Percentiles rank a stretch among this genome's conserved stretches.
These are phyloP conservation scores for Hydrophis major DNA, from an alignment of 2,797 vertebrate species.

Conservation along the genomic window DNA sequence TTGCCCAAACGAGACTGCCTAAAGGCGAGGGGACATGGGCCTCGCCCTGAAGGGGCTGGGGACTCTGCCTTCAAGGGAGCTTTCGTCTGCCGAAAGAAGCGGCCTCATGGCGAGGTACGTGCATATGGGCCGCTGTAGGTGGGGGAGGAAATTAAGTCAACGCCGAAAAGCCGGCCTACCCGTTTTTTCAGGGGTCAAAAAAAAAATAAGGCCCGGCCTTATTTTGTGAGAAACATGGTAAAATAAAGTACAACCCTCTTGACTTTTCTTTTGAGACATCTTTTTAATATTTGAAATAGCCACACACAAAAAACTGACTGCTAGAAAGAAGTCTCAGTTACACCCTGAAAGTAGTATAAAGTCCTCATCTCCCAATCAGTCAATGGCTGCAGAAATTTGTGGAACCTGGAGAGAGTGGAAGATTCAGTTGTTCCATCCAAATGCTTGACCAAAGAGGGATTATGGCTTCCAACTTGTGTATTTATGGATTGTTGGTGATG, in stretches of 20 bases:
- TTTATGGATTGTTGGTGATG: background rate
- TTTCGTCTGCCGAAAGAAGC: too few species aligned
- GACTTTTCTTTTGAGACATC: background rate
- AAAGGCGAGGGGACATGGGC: too few species aligned
- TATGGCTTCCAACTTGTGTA: background rate
- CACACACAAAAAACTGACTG: background rate
- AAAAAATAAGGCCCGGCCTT: too few species aligned
- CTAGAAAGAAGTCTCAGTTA: background rate
- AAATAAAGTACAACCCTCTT: background rate
- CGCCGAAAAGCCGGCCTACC: too few species aligned
- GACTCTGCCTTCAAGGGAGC: too few species aligned
- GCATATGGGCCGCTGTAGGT: too few species aligned
- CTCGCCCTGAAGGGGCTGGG: too few species aligned
- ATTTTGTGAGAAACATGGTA: too few species aligned
- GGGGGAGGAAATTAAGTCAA: too few species aligned
- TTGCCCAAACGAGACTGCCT: too few species aligned
- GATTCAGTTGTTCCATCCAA: background rate
- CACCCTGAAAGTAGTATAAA: background rate
- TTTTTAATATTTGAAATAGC: background rate
- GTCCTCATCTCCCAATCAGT: background rate
- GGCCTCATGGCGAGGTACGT: too few species aligned
- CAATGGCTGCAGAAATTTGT: background rate
- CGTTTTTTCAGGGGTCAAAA: too few species aligned
- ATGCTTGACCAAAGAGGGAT: background rate
- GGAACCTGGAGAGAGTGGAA: background rate